Evolutionary conservation across 1,140 invertebrate genomes (phyloP), one percentile per base, ranked within the genome.

Genomic region (Brachionus rubens): DNA sequence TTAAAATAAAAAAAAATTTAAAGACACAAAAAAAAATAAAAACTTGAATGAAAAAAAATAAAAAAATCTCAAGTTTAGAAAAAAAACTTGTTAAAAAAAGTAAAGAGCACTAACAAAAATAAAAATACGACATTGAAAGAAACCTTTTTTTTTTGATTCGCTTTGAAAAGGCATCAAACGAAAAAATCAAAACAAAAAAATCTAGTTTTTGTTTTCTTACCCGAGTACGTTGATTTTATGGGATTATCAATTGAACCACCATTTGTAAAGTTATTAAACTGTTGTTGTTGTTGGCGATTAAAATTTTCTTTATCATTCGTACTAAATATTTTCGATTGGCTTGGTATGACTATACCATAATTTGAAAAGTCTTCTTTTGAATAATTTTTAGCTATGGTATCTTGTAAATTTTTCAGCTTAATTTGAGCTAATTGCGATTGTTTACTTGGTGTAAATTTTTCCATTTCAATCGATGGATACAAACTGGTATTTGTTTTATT

Each of bases 301-400:
- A 65, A 43, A 43, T 43, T 65, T n/a, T 65, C 59, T 46, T 65
- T 65, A n/a, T 65, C 43, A 46, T 65, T 65, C 26, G 59, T 24
- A 1, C 19, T 24, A 65, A 12, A 43, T 19, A 24, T 21, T 19
- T 24, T 65, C 19, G 21, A 10, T 43, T 36, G 0, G 26, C 43
- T 65, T 0, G 59, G 59, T 41, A 65, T 41, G 12, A 65, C 41
- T 1, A 65, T 65, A 1, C 59, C 59, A 65, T 59, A 59, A 40
- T 43, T 65, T 43, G 59, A 65, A 10, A 43, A 43, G 41, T 65
- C 40, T 41, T 41, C 59, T 43, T 43, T 65, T 43, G 59, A 65
- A 41, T 65, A 65, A 12, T 10, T 24, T 28, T 43, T 65, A 0
- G 59, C 59, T 21, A 65, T 41, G 10, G 41, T 36, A 26, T 65